Evolutionary conservation across 2,113 vertebrate genomes (phyloP).

Genomic region (Tauraco erythrolophus): DNA sequence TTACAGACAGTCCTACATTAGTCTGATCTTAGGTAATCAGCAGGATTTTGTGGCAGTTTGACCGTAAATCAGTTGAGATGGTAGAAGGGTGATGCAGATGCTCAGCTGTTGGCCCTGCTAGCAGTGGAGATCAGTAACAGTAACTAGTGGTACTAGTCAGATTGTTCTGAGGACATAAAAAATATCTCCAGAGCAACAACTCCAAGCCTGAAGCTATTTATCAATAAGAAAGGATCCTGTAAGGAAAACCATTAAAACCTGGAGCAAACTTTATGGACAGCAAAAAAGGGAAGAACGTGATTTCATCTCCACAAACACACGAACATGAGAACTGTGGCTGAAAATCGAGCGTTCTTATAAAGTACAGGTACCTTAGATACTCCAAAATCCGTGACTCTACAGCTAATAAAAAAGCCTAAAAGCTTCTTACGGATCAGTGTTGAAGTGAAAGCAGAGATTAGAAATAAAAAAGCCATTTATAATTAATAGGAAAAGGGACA

Average conservation of each 20-base stretch:
- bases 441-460: slow-evolving; percentile 43
- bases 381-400: slow-evolving; percentile 25
- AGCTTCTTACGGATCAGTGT: not conserved
- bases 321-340: slow-evolving; percentile 4
- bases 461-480: slow-evolving; percentile 58
- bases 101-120: not conserved
- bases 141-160: not conserved
- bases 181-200: not conserved
- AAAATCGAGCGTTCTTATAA: slow-evolving; percentile 41
- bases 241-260: slow-evolving; percentile 8
- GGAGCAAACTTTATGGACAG: not conserved
- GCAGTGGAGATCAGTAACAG: not conserved
- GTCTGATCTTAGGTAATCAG: not conserved
- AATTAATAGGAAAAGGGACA: slow-evolving; percentile 15
- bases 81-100: not conserved
- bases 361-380: slow-evolving; percentile 1
- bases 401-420: slow-evolving; percentile 41
- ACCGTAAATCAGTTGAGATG: not conserved
- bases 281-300: not conserved
- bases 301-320: not conserved
- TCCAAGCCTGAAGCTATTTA: not conserved
- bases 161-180: not conserved
- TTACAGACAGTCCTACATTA: rapidly evolving
- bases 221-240: not conserved
- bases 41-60: not conserved